Percentiles rank a stretch among this genome's conserved stretches.
Conservation (phyloP, 1,140 invertebrate species). For the Drosophila novamexicana region DNA sequence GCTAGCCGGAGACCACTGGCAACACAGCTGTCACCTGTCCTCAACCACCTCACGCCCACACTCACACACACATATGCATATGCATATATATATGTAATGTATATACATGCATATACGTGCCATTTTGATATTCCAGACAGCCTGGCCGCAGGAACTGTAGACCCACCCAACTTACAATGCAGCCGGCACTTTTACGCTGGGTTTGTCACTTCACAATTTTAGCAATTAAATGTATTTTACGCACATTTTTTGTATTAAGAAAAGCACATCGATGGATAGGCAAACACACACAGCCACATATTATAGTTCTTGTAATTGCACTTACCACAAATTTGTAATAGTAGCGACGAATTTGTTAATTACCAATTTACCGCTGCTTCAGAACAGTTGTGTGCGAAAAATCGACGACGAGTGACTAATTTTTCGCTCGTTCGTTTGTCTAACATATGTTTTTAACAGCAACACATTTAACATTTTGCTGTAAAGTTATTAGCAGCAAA, state of each 20-base stretch:
- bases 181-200: constrained; percentile 46
- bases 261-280: constrained; percentile 23
- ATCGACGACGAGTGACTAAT: constrained; percentile 29
- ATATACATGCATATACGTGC: constrained; percentile 20
- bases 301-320: constrained; percentile 9
- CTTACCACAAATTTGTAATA: constrained; percentile 42
- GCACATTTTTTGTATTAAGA: constrained; percentile 39
- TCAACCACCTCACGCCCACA: constrained; percentile 41
- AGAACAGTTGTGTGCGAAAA: constrained; percentile 28
- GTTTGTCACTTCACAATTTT: constrained; percentile 29
- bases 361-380: constrained; percentile 14
- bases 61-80: constrained; percentile 27
- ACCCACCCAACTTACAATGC: constrained; percentile 39
- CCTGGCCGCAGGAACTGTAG: constrained; percentile 40
- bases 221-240: constrained; percentile 23
- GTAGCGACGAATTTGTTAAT: constrained; percentile 20
- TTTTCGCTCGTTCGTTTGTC: constrained; percentile 16
- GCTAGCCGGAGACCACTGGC: constrained; percentile 26
- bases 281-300: constrained; percentile 12
- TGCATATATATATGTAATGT: neutral
- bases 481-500: neutral
- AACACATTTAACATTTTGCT: neutral
- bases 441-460: constrained; percentile 23
- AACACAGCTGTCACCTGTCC: constrained; percentile 71
- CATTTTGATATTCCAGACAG: constrained; percentile 50